Base-by-base conservation (phyloP, 2,797 vertebrate species). In the Platyrinchus mystaceus region DNA sequence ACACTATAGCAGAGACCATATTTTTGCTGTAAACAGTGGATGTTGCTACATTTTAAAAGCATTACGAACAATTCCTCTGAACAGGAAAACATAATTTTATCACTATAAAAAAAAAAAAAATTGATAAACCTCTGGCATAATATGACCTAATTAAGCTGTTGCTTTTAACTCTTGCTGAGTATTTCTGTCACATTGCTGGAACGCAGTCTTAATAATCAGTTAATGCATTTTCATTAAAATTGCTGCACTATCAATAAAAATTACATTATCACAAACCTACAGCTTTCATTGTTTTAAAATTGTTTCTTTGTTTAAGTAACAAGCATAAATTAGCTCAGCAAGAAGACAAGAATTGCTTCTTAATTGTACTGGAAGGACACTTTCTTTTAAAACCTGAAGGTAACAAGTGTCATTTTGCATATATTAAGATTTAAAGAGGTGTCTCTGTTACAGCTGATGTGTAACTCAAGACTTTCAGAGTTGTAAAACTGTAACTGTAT, bases 391-490 rank as follows among this genome's bases (percentile, higher is more conserved):
- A 87, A 87, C 55, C 82, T 27, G 43, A 94, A 87, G 89, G 81
- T 87, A 84, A 84, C 55, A 28, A 56, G 71, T 94, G 76, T 96
- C 96, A 96, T 86, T 86, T 84, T 84, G 91, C 95, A 96, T 95
- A 89, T 60, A 89, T 97, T 92, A 97, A 96, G 87, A 89, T 86
- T 95, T 94, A 92, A 96, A 87, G 49, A 94, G 89, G 68, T 83
- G 43, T 89, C 81, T 92, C 83, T 84, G 49, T 92, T 85, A 93
- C 93, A 63, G 76, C 76, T 68, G 66, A 91, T 81, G 87, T 62
- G 93, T 95, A 97, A 97, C 95, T 87, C 86, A 91, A 94, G 84
- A 73, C 90, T 77, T 58, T 32, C 41, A 92, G 93, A 93, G 86
- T 84, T 86, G 93, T 95, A 96, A 95, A 96, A 52, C 63, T 36